Conservation (phyloP, 2,113 vertebrate species). For the Clarias gariepinus region DNA sequence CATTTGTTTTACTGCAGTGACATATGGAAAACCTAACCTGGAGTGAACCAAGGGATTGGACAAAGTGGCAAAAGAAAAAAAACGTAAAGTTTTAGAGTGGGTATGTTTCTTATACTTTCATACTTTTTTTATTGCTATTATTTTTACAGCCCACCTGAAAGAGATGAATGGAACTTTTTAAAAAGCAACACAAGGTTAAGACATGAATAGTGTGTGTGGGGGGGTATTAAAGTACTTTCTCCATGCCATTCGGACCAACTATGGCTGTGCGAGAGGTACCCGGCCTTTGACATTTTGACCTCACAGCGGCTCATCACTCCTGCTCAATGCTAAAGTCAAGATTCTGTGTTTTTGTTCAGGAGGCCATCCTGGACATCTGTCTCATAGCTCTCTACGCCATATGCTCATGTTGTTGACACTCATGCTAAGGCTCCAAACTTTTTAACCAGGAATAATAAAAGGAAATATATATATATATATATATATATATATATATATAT, state of each 20-base stretch:
- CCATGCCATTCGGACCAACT: background rate
- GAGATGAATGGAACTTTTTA: background rate
- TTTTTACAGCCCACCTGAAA: background rate
- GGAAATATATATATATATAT: background rate
- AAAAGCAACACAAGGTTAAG: background rate
- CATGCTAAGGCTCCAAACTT: slow-evolving; percentile 47
- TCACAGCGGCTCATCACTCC: slow-evolving; percentile 22
- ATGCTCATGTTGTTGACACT: slow-evolving; percentile 63
- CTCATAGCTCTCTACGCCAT: slow-evolving; percentile 63
- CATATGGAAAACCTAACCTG: background rate
- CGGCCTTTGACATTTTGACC: slow-evolving; percentile 56
- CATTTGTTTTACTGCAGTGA: background rate
- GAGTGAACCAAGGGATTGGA: background rate
- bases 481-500: background rate
- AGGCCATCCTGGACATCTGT: slow-evolving; percentile 67
- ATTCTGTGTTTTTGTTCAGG: slow-evolving; percentile 60
- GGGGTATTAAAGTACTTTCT: background rate
- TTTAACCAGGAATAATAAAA: slow-evolving; percentile 46
- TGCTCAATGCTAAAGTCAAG: slow-evolving; percentile 64
- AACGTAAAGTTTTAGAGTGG: background rate
- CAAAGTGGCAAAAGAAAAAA: background rate
- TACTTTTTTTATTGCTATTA: background rate
- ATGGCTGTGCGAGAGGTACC: slow-evolving; percentile 13
- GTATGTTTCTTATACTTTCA: background rate
- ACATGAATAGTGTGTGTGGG: background rate